A percentile compares a stretch with the other conserved stretches of the same genome.
These are phyloP conservation scores for Mnemiopsis leidyi DNA, from an alignment of 37 sponge, comb jelly and placozoan species.

Conservation along the genomic window DNA sequence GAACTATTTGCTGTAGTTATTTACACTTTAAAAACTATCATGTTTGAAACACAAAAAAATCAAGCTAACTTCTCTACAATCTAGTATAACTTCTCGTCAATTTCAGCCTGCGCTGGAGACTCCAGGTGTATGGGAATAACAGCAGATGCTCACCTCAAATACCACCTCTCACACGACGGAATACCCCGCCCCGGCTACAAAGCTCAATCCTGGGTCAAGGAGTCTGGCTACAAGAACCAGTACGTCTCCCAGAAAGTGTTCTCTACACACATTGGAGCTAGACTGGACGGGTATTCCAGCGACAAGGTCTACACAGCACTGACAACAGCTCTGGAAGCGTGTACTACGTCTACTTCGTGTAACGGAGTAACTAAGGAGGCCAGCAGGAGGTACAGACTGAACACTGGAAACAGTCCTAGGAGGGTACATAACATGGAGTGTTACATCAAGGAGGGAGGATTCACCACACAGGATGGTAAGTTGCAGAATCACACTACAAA, in stretches of 20 bases:
- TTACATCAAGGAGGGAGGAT: not conserved
- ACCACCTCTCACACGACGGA: not conserved
- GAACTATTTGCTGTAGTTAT: too few species aligned
- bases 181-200: not conserved
- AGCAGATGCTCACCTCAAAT: not conserved
- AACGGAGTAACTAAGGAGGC: constrained; percentile 32
- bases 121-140: constrained; percentile 9
- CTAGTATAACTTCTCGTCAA: too few species aligned
- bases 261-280: not conserved
- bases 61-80: too few species aligned
- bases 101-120: not conserved
- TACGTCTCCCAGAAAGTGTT: not conserved
- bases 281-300: not conserved
- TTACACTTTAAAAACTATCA: too few species aligned
- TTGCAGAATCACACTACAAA: too few species aligned
- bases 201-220: constrained; percentile 29
- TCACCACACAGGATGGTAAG: not conserved
- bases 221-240: not conserved
- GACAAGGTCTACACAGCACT: not conserved
- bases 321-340: not conserved
- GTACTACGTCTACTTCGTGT: not conserved
- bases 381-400: constrained; percentile 1
- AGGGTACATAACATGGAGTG: not conserved
- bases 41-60: too few species aligned
- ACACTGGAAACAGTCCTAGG: not conserved